A percentile compares a stretch with the other conserved stretches of the same genome.
phyloP scores from a whole-genome alignment of 2,888 invertebrate genomes.

The Listrodromus nycthemerus region DNA sequence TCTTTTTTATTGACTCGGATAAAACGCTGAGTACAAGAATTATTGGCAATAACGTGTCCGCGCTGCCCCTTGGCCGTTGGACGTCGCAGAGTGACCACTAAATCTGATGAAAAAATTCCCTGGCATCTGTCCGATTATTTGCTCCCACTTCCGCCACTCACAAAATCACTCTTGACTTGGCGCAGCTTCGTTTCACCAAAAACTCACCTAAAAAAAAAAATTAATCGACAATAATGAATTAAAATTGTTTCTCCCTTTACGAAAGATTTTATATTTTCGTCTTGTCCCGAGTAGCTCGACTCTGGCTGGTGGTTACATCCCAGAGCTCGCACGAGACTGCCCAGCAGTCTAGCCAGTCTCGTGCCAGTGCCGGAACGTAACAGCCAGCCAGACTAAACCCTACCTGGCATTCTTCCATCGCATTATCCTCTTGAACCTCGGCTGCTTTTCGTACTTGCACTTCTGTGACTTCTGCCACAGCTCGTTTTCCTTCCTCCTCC shows the following conservation, averaged over 20 bases:
- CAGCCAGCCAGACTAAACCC: not conserved
- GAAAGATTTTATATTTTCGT: too few species aligned
- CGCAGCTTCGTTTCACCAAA: too few species aligned
- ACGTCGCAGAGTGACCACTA: not conserved
- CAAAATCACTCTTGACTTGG: not conserved
- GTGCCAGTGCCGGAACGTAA: not conserved
- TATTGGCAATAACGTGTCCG: constrained; percentile 46
- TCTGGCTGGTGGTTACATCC: too few species aligned
- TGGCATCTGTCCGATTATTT: not conserved
- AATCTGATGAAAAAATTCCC: constrained; percentile 5
- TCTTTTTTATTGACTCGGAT: constrained; percentile 47
- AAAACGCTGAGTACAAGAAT: constrained; percentile 44
- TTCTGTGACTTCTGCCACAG: not conserved
- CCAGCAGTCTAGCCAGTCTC: not conserved
- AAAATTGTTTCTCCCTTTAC: too few species aligned
- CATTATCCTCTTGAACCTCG: not conserved
- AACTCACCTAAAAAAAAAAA: too few species aligned
- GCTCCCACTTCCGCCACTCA: not conserved
- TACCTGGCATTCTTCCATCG: not conserved
- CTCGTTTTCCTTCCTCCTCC: not conserved
- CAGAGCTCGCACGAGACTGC: too few species aligned
- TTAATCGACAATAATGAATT: too few species aligned
- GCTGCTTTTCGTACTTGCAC: not conserved
- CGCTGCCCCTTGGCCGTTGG: constrained; percentile 5
- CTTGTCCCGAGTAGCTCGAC: too few species aligned